These are phyloP conservation scores for Chelidonichthys spinosus DNA, from an alignment of 2,797 vertebrate species.

Conservation along the genomic window DNA sequence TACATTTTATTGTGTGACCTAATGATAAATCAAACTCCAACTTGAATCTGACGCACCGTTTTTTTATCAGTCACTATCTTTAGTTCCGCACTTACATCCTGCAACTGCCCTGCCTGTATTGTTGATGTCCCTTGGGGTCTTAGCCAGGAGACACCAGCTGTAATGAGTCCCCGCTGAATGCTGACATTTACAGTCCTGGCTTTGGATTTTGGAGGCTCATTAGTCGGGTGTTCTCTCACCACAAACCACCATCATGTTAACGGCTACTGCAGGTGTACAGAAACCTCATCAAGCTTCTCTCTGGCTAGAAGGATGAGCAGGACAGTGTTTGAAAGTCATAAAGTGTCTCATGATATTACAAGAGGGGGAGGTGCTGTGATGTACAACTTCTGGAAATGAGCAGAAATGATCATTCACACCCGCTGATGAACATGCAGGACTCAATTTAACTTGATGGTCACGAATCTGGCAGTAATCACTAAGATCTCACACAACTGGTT, in stretches of 20 bases:
- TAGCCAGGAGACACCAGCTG: slow-evolving; percentile 70
- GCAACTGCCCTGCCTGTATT: slow-evolving; percentile 42
- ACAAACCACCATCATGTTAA: slow-evolving; percentile 49
- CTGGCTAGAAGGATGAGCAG: slow-evolving; percentile 34
- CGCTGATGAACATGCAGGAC: background rate
- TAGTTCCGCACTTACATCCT: slow-evolving; percentile 41
- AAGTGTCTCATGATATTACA: slow-evolving; percentile 26
- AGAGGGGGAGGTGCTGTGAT: background rate
- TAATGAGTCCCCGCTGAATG: slow-evolving; percentile 87
- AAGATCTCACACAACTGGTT: background rate
- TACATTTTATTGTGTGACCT: too few relatives aligned
- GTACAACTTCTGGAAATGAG: background rate
- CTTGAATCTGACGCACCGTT: background rate
- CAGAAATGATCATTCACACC: background rate
- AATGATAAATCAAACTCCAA: too few relatives aligned
- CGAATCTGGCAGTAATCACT: background rate
- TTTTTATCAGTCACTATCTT: slow-evolving; percentile 34
- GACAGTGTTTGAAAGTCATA: slow-evolving; percentile 33
- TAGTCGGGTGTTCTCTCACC: slow-evolving; percentile 72
- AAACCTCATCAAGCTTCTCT: slow-evolving; percentile 41
- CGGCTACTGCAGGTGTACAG: slow-evolving; percentile 53
- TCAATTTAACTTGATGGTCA: background rate
- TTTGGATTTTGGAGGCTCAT: slow-evolving; percentile 82
- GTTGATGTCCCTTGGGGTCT: slow-evolving; percentile 58
- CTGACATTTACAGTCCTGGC: slow-evolving; percentile 81